phyloP scores from a whole-genome alignment of 2,888 invertebrate species.

The Dermolepida albohirtum region DNA sequence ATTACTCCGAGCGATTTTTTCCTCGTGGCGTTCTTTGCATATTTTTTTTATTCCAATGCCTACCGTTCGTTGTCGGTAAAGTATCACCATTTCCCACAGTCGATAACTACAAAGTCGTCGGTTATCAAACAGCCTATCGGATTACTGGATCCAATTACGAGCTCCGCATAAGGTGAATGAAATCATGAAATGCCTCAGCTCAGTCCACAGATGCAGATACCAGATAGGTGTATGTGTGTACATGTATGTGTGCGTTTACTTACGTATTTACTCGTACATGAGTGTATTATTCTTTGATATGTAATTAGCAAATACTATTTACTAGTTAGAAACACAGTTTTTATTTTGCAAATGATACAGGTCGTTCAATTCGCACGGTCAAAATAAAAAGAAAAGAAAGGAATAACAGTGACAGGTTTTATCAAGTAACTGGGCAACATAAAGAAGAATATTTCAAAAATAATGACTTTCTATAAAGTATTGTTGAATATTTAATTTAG shows the following conservation, averaged over 20 bases:
- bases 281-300: slow-evolving; percentile 60
- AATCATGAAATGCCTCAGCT: slow-evolving; percentile 60
- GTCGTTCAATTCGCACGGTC: slow-evolving; percentile 32
- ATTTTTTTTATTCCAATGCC: slow-evolving; percentile 21
- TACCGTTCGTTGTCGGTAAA: slow-evolving; percentile 36
- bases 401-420: too few relatives aligned
- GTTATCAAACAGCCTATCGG: slow-evolving; percentile 60
- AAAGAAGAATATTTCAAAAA: too few relatives aligned
- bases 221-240: slow-evolving; percentile 57
- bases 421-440: too few relatives aligned
- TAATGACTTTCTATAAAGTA: too few relatives aligned
- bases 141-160: slow-evolving; percentile 65
- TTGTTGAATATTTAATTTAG: too few relatives aligned
- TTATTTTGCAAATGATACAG: slow-evolving; percentile 30
- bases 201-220: slow-evolving; percentile 58
- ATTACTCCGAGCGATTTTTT: slow-evolving; percentile 4
- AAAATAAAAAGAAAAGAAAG: background rate
- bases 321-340: slow-evolving; percentile 12
- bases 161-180: slow-evolving; percentile 65
- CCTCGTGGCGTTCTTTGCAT: slow-evolving; percentile 7
- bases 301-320: slow-evolving; percentile 58
- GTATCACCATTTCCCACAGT: slow-evolving; percentile 61
- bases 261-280: background rate
- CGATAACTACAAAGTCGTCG: slow-evolving; percentile 58
- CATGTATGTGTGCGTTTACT: background rate